Percentiles rank a stretch among this genome's conserved stretches.
Evolutionary conservation across 2,888 invertebrate genomes (phyloP).

Genomic region (Pseudolycoriella hygida): DNA sequence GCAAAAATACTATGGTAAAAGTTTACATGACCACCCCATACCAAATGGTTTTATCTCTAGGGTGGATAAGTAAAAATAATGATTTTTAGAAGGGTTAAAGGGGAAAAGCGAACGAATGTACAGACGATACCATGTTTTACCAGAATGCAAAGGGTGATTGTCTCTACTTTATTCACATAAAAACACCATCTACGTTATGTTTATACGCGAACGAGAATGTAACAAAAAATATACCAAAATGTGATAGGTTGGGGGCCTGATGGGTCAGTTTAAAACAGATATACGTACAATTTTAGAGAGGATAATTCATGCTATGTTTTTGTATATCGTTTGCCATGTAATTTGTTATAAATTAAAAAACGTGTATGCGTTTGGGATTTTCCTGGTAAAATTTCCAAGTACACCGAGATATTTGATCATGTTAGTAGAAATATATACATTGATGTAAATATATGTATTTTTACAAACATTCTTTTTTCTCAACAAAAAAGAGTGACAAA

Average conservation of each 20-base stretch:
- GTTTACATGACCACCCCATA: background rate
- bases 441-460: no score
- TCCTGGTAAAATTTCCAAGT: background rate
- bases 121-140: slow-evolving; percentile 1
- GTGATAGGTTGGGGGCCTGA: background rate
- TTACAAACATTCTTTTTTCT: no score
- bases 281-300: background rate
- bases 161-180: slow-evolving; percentile 1
- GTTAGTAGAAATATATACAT: no score
- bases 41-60: background rate
- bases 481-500: no score
- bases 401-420: no score
- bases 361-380: slow-evolving; percentile 3
- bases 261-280: background rate
- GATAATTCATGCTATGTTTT: background rate
- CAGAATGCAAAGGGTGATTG: slow-evolving; percentile 3
- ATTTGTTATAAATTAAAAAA: slow-evolving; percentile 4
- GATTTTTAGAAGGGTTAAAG: slow-evolving; percentile 1
- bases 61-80: slow-evolving; percentile 3
- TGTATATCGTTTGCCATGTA: background rate
- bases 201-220: background rate
- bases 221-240: background rate
- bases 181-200: background rate
- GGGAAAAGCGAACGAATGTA: background rate
- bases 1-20: background rate